A percentile compares a stretch with the other conserved stretches of the same genome.
Evolutionary conservation across 1,140 invertebrate species (phyloP).

Genomic region (Drosophila truncata): DNA sequence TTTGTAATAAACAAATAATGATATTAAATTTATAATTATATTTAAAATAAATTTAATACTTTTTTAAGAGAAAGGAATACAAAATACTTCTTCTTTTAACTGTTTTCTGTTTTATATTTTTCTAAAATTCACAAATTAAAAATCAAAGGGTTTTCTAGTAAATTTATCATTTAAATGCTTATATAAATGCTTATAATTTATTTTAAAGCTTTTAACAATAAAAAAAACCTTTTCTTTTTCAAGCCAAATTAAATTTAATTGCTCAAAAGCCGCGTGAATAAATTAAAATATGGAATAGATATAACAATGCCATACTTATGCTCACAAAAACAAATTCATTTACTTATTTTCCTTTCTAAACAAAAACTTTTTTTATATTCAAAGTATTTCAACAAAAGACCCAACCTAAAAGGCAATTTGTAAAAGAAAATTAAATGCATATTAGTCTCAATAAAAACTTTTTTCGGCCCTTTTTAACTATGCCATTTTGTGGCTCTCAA

Average conservation of each 20-base stretch:
- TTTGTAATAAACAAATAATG: not conserved
- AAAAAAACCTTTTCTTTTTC: not conserved
- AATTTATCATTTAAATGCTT: not conserved
- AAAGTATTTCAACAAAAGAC: not conserved
- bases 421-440: constrained; percentile 4
- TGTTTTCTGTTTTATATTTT: too few species aligned
- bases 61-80: not conserved
- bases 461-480: constrained; percentile 6
- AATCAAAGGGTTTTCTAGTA: not conserved
- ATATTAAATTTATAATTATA: too few species aligned
- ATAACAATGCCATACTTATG: not conserved
- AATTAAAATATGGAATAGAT: not conserved
- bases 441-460: constrained; percentile 19
- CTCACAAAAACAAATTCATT: not conserved
- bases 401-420: not conserved
- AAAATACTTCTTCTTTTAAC: too few species aligned
- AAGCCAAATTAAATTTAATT: not conserved
- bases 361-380: constrained; percentile 1
- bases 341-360: not conserved
- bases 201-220: not conserved
- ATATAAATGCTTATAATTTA: too few species aligned
- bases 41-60: not conserved
- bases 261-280: not conserved
- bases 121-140: not conserved
- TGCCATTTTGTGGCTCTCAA: constrained; percentile 11